A percentile compares a stretch with the other conserved stretches of the same genome.
These are phyloP conservation scores for Grantiella picta DNA, from an alignment of 2,113 vertebrate genomes.

Conservation along the genomic window DNA sequence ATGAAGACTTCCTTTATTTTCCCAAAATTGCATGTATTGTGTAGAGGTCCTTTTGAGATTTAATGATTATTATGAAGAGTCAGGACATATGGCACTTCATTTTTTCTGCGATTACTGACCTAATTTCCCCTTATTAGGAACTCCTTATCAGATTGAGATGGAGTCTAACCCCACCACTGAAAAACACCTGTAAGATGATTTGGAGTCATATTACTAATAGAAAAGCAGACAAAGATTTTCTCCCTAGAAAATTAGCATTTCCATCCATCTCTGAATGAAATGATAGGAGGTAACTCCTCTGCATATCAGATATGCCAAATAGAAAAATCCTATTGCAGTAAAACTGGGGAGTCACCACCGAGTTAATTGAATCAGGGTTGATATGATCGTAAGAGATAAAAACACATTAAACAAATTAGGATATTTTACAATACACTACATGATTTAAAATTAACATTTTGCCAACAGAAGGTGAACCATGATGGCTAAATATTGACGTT, in stretches of 20 bases:
- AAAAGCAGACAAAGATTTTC: constrained; percentile 61
- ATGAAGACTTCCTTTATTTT: constrained; percentile 30
- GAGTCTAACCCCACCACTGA: constrained; percentile 42
- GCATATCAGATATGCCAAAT: constrained; percentile 65
- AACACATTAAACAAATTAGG: constrained; percentile 72
- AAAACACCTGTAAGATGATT: constrained; percentile 75
- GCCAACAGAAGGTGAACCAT: constrained; percentile 17
- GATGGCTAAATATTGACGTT: background rate
- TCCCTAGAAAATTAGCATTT: constrained; percentile 67
- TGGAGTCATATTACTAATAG: constrained; percentile 68
- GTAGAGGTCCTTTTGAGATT: background rate
- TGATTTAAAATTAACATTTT: constrained; percentile 54
- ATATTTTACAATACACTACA: background rate
- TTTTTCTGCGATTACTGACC: constrained; percentile 25
- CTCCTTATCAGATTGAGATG: constrained; percentile 74
- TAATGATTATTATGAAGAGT: constrained; percentile 4
- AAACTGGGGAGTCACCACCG: constrained; percentile 58
- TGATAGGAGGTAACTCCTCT: constrained; percentile 47
- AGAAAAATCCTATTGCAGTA: constrained; percentile 44
- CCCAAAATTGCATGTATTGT: constrained; percentile 24
- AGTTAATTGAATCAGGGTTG: constrained; percentile 66
- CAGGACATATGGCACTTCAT: constrained; percentile 52
- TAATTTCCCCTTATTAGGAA: constrained; percentile 67
- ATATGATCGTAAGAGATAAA: constrained; percentile 63
- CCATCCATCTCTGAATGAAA: constrained; percentile 20